Percentiles rank a stretch among this genome's conserved stretches.
phyloP scores from a whole-genome alignment of 2,888 invertebrate genomes.

The Oxytorus armatus region DNA sequence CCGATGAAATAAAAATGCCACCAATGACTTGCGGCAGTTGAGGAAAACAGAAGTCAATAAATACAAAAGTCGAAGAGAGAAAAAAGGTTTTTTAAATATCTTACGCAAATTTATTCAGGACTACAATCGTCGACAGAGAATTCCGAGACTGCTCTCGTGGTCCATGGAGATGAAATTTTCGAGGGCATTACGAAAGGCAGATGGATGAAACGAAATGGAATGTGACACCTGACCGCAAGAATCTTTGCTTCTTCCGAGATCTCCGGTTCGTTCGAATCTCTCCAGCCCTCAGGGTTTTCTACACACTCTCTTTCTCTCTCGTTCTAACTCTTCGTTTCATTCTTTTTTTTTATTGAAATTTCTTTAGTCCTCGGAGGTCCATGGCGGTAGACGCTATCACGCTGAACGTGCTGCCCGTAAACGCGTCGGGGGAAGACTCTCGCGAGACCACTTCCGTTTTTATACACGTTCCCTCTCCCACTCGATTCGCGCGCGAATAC shows the following conservation, averaged over 20 bases:
- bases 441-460: constrained; percentile 63
- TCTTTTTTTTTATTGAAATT: constrained; percentile 57
- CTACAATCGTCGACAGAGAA: constrained; percentile 10
- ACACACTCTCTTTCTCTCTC: background rate
- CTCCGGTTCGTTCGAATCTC: constrained; percentile 7
- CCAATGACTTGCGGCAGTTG: no score
- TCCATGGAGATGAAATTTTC: constrained; percentile 12
- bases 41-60: no score
- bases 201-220: constrained; percentile 36
- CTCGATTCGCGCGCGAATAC: background rate
- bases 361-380: constrained; percentile 38
- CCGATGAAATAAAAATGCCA: no score
- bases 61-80: no score
- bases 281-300: constrained; percentile 2
- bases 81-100: no score
- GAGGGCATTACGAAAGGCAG: background rate
- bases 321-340: constrained; percentile 21
- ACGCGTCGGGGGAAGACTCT: constrained; percentile 44
- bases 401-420: background rate
- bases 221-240: constrained; percentile 49
- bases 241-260: constrained; percentile 7
- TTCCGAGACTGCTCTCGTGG: background rate
- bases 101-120: no score
- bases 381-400: background rate
- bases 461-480: constrained; percentile 43